Evolutionary conservation across 2,113 vertebrate genomes (phyloP), one percentile per base, ranked within the genome.

Genomic region (Scatophagus argus): DNA sequence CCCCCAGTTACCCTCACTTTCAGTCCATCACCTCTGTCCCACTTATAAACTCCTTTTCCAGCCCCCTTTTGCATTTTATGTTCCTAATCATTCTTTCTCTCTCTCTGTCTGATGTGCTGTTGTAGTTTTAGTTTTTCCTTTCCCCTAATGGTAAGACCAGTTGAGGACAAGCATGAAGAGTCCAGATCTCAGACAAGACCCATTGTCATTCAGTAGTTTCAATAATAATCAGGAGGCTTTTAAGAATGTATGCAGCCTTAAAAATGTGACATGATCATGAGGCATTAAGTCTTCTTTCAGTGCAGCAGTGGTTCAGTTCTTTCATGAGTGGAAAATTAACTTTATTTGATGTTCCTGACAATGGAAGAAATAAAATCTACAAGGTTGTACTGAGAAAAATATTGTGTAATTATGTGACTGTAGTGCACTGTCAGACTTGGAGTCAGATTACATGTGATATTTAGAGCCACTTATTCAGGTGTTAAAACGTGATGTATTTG

Each of bases 271-370:
- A n/a, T 29, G 67, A 83, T 63, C 56, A 41, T 11, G 44, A 79
- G 36, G 52, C 74, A 76, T 82, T 80, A 66, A 76, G 21, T 29
- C 61, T 21, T 7, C 67, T 46, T 81, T 85, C 71, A 74, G 19
- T 54, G 46, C 38, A 39, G 21, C 36, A 79, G 32, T 25, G 44
- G 36, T 80, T 84, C 71, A 74, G 46, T 77, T 61, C 62, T 79
- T 79, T 66, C 63, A 77, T 74, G 74, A 87, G 81, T 74, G 66
- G 38, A 49, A 84, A 70, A 66, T 78, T 0, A 44, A 61, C 60
- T 76, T 54, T 44, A 70, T 74, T 87, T 77, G 67, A 84, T 77
- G 71, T 73, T 71, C 16, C 27, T 66, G 74, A 83, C 74, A 81
- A 83, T 78, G 54, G 34, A 73, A 27, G 21, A 61, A 69, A 70